Conservation (phyloP, 2,797 vertebrate genomes). For the Coreius guichenoti region DNA sequence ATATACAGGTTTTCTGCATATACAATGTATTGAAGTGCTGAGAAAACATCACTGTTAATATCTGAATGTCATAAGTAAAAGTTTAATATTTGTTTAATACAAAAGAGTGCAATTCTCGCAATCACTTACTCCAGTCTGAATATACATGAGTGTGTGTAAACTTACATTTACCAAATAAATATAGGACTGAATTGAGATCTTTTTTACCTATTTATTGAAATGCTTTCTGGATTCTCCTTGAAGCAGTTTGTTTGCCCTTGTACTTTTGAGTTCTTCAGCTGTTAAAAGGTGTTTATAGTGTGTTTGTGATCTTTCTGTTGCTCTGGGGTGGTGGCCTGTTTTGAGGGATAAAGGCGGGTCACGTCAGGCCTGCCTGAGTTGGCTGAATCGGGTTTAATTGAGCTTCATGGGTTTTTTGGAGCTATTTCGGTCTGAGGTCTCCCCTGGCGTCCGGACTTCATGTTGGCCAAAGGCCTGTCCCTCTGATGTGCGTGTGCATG, state of each 20-base stretch:
- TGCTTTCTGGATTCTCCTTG: background rate
- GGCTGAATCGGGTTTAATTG: conserved; percentile 75
- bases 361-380: conserved; percentile 67
- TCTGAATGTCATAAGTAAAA: too few species aligned
- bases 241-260: background rate
- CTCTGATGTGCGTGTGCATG: conserved; percentile 27
- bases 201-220: background rate
- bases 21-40: too few species aligned
- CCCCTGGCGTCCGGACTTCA: conserved; percentile 66
- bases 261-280: background rate
- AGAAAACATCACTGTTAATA: too few species aligned
- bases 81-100: too few species aligned
- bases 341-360: conserved; percentile 41
- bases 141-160: background rate
- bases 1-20: too few species aligned
- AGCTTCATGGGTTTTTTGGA: conserved; percentile 74
- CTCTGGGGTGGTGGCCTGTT: conserved; percentile 34
- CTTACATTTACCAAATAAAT: background rate
- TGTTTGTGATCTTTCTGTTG: conserved; percentile 36
- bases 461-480: conserved; percentile 62
- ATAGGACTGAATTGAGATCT: background rate
- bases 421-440: conserved; percentile 78
- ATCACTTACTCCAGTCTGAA: background rate
- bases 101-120: background rate
- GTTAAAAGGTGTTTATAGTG: conserved; percentile 18